Evolutionary conservation across 2,888 invertebrate species (phyloP), one percentile per base, ranked within the genome.

Genomic region (Cephus pygmeus): DNA sequence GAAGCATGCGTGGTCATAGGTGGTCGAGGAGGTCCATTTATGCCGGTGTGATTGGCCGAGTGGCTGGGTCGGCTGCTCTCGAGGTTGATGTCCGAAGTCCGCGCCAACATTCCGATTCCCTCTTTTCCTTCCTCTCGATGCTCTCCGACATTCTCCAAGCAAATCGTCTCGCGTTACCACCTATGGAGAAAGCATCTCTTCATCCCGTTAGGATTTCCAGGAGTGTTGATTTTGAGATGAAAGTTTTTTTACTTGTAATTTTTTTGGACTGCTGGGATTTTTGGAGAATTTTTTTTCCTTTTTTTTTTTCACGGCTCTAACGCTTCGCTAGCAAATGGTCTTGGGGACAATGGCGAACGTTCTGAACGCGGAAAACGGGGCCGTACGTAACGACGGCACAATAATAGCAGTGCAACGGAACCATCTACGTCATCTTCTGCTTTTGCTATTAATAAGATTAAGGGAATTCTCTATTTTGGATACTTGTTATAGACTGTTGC

Each of bases 41-140:
- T 79, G 84, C 78, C 77, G 77, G 81, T 83, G 83, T 83, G 84
- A 80, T 77, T 81, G 80, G 73, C 83, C 77, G 78, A 40, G 34
- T 71, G 68, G 81, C 73, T 79, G 80, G 79, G 80, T 82, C 80
- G 80, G 79, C 81, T 81, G 79, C 76, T 81, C 82, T 31, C 71
- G 86, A 89, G 88, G 89, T 89, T 89, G 88, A 88, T 85, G 89
- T 83, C 88, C 89, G 88, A 85, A 85, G 82, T 80, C 77, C 83
- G 84, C 84, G 87, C 87, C 88, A 88, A 87, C 87, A 89, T 88
- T 89, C 89, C 87, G 79, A 84, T 81, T 87, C 75, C 79, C 79
- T 82, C 81, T 80, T 77, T 76, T 76, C 75, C 79, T 77, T 75
- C 69, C 71, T 79, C 78, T 76, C 79, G 71, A 31, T 71, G 9